These are phyloP conservation scores for Muscicapa striata DNA, from an alignment of 2,797 vertebrate genomes.

Conservation along the genomic window DNA sequence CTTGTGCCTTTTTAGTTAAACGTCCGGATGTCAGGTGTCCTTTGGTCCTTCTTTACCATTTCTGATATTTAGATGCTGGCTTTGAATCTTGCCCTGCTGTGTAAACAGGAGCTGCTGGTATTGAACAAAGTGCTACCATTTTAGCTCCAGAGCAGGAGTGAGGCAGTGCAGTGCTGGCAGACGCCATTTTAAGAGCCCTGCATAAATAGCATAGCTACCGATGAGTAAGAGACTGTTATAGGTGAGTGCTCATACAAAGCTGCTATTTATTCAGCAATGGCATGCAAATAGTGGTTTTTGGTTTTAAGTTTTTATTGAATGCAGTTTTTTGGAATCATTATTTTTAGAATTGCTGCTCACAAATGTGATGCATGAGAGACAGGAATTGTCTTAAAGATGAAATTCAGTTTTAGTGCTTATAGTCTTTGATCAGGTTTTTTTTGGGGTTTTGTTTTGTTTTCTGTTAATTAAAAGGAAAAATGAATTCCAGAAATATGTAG, in stretches of 20 bases:
- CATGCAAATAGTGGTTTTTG: constrained; percentile 74
- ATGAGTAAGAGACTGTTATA: constrained; percentile 85
- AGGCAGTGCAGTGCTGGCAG: constrained; percentile 82
- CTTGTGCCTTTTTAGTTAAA: constrained; percentile 67
- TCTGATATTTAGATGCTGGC: constrained; percentile 73
- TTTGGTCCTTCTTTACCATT: constrained; percentile 71
- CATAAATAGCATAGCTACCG: constrained; percentile 85
- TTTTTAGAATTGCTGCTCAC: constrained; percentile 70
- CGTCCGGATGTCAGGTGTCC: constrained; percentile 70
- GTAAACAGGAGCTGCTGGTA: constrained; percentile 72
- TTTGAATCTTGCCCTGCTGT: constrained; percentile 67
- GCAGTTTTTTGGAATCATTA: constrained; percentile 66
- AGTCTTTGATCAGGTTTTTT: constrained; percentile 57
- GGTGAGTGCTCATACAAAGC: constrained; percentile 83
- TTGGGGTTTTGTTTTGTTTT: constrained; percentile 20
- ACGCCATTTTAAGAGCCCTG: constrained; percentile 87
- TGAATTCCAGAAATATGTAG: constrained; percentile 58
- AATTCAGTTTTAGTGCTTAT: constrained; percentile 66
- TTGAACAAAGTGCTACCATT: constrained; percentile 84
- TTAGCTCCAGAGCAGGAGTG: constrained; percentile 82
- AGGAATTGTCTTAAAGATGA: constrained; percentile 69
- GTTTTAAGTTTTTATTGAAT: constrained; percentile 71
- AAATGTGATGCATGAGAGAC: constrained; percentile 61
- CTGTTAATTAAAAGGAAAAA: constrained; percentile 62
- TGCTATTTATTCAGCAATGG: constrained; percentile 76